These are phyloP conservation scores for Harlomillsia oculata DNA, from an alignment of 1,140 invertebrate genomes.

Conservation along the genomic window DNA sequence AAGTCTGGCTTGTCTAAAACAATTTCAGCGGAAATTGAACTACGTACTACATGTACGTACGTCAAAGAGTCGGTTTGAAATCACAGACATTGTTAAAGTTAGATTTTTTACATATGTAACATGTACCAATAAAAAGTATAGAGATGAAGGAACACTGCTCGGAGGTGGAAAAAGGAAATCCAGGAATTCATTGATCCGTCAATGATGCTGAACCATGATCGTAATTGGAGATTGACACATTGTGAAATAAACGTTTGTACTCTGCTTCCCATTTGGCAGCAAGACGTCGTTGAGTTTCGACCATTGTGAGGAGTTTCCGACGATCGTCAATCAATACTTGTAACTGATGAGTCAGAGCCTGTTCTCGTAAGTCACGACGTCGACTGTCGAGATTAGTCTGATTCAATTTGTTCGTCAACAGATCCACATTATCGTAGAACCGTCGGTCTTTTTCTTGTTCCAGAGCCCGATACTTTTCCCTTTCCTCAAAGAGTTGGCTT, in stretches of 20 bases:
- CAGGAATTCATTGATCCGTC: too few relatives aligned
- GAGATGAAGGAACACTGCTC: too few relatives aligned
- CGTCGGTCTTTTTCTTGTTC: background rate
- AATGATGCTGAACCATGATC: background rate
- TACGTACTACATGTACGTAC: too few relatives aligned
- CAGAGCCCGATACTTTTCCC: background rate
- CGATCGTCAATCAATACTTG: background rate
- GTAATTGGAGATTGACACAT: background rate
- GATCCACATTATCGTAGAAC: background rate
- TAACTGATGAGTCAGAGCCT: background rate
- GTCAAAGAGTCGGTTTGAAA: too few relatives aligned
- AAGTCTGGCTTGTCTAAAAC: too few relatives aligned
- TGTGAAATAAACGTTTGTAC: slow-evolving; percentile 4
- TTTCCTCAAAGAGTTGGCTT: background rate
- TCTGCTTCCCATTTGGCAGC: slow-evolving; percentile 4
- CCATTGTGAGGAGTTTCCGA: background rate
- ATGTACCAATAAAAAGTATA: too few relatives aligned
- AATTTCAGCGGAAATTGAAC: too few relatives aligned
- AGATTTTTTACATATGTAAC: too few relatives aligned
- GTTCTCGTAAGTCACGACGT: background rate
- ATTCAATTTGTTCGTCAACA: background rate
- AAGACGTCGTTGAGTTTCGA: background rate
- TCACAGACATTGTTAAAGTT: too few relatives aligned
- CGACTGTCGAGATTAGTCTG: background rate
- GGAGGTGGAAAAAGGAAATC: too few relatives aligned